Conservation (phyloP, 2,888 invertebrate genomes). For the Adineta ricciae region DNA sequence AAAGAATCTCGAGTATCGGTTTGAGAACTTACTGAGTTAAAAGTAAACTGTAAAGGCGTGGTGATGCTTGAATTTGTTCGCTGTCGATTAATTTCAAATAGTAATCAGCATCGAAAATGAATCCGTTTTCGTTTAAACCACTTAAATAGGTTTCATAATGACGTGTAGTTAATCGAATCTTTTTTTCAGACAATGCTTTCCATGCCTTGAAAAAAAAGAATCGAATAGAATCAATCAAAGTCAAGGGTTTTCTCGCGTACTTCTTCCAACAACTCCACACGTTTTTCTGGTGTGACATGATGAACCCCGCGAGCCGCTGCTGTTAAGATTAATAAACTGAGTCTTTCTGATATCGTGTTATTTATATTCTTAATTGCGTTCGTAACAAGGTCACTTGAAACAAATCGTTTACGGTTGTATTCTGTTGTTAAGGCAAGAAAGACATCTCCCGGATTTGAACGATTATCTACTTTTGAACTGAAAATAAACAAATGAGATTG, state of each 20-base stretch:
- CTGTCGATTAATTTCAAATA: neutral
- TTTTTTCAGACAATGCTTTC: neutral
- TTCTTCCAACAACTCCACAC: conserved; percentile 14
- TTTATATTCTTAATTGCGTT: conserved; percentile 10
- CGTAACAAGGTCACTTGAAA: neutral
- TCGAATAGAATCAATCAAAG: neutral
- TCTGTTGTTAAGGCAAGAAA: conserved; percentile 10
- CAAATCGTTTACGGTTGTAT: neutral
- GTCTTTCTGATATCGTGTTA: neutral
- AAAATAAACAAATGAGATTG: neutral
- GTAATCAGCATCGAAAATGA: conserved; percentile 16
- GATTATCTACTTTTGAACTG: neutral
- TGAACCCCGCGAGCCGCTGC: conserved; percentile 1
- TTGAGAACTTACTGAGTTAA: neutral
- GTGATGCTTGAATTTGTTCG: conserved; percentile 7
- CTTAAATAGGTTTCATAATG: conserved; percentile 21
- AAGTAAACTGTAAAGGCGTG: neutral
- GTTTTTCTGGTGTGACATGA: neutral
- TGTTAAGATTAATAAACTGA: conserved; percentile 1
- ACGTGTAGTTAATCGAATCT: conserved; percentile 1
- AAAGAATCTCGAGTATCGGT: too few relatives aligned
- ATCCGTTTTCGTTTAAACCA: conserved; percentile 15
- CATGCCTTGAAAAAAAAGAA: neutral
- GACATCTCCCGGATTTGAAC: neutral
- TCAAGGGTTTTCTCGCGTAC: neutral